Base-by-base conservation (phyloP, 2,113 vertebrate species). In the Piprites chloris region DNA sequence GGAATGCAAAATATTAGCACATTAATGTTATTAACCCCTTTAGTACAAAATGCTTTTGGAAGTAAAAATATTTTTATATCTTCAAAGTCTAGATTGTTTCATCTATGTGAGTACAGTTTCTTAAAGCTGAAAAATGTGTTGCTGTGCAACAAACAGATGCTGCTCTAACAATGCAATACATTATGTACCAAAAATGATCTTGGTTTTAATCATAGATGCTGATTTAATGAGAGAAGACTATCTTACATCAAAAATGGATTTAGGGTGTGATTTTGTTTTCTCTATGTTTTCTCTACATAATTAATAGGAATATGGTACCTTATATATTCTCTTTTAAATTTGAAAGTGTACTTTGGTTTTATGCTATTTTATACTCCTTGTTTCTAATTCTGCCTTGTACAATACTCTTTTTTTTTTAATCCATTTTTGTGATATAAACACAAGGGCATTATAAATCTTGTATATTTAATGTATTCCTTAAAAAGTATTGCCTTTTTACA, bases 41-140 rank as follows among this genome's bases (percentile, higher is more conserved):
- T 92, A 90, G 21, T 96, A 78, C 35, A 89, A 96, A 95, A 96
- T 95, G 61, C 53, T 95, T 96, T 93, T 90, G 84, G 86, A 95
- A 97, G 76, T 84, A 93, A 96, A 97, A 97, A 84, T 97, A 94
- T 87, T 97, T 90, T 97, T 80, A 5, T 91, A 86, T 97, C 85
- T 87, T 85, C 96, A 95, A 97, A 90, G 59, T 95, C 86, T 96
- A 69, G 56, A 86, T 96, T 98, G 97, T 98, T 99, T 99, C 98
- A 98, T 99, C 98, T 98, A 69, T 99, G 98, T 98, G 97, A 98
- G 97, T 98, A 98, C 98, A 98, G 98, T 99, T 99, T 99, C 98
- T 99, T 98, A 99, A 99, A 99, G 98, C 98, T 99, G 98, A 99
- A 99, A 98, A 99, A 99, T 99, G 98, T 98, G 98, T 99, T 99